phyloP scores from a whole-genome alignment of 1,140 invertebrate species.

The Wasmannia auropunctata region DNA sequence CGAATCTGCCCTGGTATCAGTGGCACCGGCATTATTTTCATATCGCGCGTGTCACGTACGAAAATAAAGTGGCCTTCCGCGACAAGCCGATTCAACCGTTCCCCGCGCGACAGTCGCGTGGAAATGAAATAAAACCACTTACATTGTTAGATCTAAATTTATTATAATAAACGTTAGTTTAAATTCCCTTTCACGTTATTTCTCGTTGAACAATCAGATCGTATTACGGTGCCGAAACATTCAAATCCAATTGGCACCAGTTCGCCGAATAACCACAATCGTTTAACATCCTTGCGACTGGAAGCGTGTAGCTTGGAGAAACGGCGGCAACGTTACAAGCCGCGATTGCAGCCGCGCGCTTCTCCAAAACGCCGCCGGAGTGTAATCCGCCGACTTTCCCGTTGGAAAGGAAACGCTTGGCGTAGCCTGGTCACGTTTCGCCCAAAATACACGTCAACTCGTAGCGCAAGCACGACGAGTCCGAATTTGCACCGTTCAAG shows the following conservation, averaged over 20 bases:
- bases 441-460: conserved; percentile 54
- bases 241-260: not conserved
- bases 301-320: not conserved
- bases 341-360: not conserved
- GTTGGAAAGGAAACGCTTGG: conserved; percentile 32
- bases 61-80: conserved; percentile 4
- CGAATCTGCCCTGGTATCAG: conserved; percentile 3
- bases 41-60: conserved; percentile 14
- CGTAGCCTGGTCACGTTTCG: conserved; percentile 46
- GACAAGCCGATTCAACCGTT: not conserved
- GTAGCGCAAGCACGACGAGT: not conserved
- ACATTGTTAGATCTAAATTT: not conserved
- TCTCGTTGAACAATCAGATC: not conserved
- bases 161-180: not conserved
- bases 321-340: conserved; percentile 4
- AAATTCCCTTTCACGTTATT: not conserved
- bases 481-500: conserved; percentile 35
- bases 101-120: not conserved
- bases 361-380: not conserved
- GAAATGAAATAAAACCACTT: not conserved
- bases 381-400: conserved; percentile 10
- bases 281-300: conserved; percentile 6
- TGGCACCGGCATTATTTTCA: conserved; percentile 25
- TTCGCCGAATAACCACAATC: not conserved
- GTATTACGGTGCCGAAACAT: not conserved